Base-by-base conservation (phyloP, 2,888 invertebrate genomes). In the Cheiracanthium punctorium region DNA sequence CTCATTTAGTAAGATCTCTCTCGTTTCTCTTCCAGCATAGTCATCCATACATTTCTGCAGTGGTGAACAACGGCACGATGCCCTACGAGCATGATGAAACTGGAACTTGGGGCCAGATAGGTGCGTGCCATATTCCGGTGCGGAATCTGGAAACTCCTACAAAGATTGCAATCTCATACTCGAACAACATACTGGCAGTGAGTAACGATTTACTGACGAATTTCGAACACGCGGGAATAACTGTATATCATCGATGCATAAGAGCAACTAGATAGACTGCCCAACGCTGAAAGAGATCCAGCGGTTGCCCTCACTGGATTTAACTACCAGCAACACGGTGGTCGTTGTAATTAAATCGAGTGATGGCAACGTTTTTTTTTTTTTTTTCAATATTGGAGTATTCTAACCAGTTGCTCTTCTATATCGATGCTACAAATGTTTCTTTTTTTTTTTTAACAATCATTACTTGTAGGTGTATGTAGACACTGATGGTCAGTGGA, bases 21-120 rank as follows among this genome's bases (percentile, higher is more conserved):
- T n/a, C 7, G 20, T 64, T 64, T 69, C 0, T 70, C 12, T 80
- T 70, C 32, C 58, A 80, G 81, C 99, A 99, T 92, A 96, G 96
- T 91, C 99, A 99, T 93, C 99, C 99, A 0, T 99, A 96, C 92
- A 95, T 99, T 90, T 98, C 98, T 79, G 98, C 97, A 1, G 99
- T 99, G 98, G 94, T 99, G 2, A 98, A 97, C 92, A 99, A 99
- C 92, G 99, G 99, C 28, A 94, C 95, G 0, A 93, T 97, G 87
- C 95, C 95, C 91, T 99, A 99, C 92, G 99, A 99, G 92, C 99
- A 99, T 92, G 99, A 99, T 91, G 93, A 96, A 65, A 99, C 99
- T 93, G 99, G 99, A 71, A 99, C 98, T 0, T 98, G 98, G 91
- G 98, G 98, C 0, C 97, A 98, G 92, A 92, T 99, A 17, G 96